phyloP scores from a whole-genome alignment of 1,140 invertebrate species.

The Neelides sp. region DNA sequence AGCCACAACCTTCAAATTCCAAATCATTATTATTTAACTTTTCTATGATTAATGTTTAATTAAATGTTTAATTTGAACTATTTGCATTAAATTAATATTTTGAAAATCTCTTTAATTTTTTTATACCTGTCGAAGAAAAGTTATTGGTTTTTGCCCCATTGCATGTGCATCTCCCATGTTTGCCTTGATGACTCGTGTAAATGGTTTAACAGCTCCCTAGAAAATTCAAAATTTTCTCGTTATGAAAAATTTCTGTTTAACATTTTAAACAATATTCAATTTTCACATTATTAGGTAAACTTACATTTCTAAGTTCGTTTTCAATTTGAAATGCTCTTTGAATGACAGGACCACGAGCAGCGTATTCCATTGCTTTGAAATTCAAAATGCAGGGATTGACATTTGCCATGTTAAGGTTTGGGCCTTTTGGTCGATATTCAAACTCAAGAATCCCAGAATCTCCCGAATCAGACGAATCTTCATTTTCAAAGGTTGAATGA shows the following conservation, averaged over 20 bases:
- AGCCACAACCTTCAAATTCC: conserved; percentile 51
- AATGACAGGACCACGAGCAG: conserved; percentile 24
- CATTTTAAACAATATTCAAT: not conserved
- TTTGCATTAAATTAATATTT: conserved; percentile 3
- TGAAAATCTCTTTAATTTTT: too few relatives aligned
- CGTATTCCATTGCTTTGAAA: conserved; percentile 29
- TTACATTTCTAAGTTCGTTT: conserved; percentile 15
- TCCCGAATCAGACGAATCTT: too few relatives aligned
- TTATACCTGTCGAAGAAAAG: conserved; percentile 53
- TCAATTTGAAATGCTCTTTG: conserved; percentile 20
- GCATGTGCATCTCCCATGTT: conserved; percentile 99
- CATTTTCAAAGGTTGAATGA: too few relatives aligned
- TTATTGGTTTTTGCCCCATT: conserved; percentile 88
- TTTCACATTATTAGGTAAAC: not conserved
- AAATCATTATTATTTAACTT: conserved; percentile 34
- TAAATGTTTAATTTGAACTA: conserved; percentile 18
- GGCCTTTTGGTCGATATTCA: too few relatives aligned
- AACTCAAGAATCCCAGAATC: too few relatives aligned
- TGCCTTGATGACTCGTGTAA: conserved; percentile 84
- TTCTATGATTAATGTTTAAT: conserved; percentile 60
- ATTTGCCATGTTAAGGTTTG: too few relatives aligned
- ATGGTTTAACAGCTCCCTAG: conserved; percentile 72
- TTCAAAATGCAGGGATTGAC: too few relatives aligned
- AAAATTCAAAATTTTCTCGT: conserved; percentile 18
- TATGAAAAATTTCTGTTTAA: not conserved